Evolutionary conservation across 2,113 vertebrate genomes (phyloP).

Genomic region (Rhinolophus ferrumequinum): DNA sequence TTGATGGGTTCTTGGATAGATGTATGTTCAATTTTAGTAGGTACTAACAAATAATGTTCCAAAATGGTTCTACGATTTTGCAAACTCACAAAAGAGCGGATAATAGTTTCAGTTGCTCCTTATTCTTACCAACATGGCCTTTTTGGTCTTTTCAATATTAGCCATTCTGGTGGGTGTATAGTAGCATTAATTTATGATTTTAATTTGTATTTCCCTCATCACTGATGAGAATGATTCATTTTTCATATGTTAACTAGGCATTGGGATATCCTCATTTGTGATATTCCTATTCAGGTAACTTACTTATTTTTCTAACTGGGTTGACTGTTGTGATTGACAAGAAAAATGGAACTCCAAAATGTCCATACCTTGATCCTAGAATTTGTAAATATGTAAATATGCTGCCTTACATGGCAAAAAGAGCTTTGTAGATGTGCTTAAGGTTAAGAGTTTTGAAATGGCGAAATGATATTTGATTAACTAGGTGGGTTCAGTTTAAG

Average conservation of each 20-base stretch:
- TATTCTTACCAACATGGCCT: background rate
- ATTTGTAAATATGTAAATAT: background rate
- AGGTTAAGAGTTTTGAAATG: background rate
- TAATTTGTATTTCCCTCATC: background rate
- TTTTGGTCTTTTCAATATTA: background rate
- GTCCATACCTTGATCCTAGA: background rate
- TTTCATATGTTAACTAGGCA: background rate
- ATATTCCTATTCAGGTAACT: background rate
- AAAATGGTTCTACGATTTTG: background rate
- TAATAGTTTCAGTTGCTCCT: background rate
- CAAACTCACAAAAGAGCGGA: background rate
- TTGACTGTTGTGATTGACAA: background rate
- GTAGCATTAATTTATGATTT: background rate
- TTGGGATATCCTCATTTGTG: background rate
- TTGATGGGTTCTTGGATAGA: background rate
- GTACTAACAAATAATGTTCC: background rate
- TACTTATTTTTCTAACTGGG: background rate
- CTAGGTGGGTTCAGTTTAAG: background rate
- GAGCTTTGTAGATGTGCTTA: background rate
- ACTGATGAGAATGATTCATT: background rate
- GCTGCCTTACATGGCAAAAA: background rate
- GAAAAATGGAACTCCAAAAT: background rate
- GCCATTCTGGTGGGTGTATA: background rate
- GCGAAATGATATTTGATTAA: background rate
- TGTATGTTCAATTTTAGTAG: background rate